Conservation (phyloP, 2,113 vertebrate genomes). For the Nipponia nippon region DNA sequence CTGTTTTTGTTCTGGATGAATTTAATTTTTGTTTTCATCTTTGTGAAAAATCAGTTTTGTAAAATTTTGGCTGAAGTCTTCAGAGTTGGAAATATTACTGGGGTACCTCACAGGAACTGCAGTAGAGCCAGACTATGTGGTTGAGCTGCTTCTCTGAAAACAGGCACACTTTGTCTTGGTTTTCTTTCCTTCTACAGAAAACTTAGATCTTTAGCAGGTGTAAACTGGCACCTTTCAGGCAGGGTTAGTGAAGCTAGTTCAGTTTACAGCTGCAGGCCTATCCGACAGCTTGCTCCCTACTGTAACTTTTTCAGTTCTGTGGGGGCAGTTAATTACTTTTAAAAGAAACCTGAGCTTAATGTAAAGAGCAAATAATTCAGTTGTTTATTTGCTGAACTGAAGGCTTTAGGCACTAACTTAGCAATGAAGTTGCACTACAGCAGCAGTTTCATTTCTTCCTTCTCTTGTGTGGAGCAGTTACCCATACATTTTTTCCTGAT, state of each 20-base stretch:
- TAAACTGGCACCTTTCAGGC: background rate
- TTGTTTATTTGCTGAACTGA: background rate
- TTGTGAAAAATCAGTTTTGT: background rate
- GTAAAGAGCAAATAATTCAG: background rate
- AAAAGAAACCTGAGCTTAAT: background rate
- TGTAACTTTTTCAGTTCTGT: background rate
- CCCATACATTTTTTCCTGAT: background rate
- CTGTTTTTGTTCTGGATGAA: background rate
- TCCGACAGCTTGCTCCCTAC: background rate
- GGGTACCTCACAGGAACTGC: background rate
- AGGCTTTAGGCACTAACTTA: background rate
- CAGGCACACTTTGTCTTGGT: background rate
- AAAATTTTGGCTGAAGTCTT: background rate
- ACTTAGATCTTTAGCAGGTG: background rate
- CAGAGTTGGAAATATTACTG: background rate
- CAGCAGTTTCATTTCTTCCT: background rate
- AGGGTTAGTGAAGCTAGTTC: background rate
- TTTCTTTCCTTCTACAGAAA: background rate
- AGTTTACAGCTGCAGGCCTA: background rate
- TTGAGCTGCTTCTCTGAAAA: background rate
- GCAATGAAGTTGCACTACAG: background rate
- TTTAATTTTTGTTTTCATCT: background rate
- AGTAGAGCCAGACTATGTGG: too few species aligned
- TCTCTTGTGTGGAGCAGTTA: background rate
- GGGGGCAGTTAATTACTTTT: background rate